Evolutionary conservation across 2,888 invertebrate genomes (phyloP).

Genomic region (Macrophya annulata): DNA sequence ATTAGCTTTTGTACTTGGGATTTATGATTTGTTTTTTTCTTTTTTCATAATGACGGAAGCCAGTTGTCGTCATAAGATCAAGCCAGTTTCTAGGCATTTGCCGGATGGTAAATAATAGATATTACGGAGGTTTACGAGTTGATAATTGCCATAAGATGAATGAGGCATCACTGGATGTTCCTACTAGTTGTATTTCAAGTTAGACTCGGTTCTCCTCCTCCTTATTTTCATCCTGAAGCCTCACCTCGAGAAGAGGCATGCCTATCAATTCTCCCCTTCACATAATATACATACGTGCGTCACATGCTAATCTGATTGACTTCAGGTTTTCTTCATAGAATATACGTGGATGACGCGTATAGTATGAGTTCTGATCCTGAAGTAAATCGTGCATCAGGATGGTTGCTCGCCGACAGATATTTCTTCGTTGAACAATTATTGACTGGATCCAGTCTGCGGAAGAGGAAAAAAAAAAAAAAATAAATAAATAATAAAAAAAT

Average conservation of each 20-base stretch:
- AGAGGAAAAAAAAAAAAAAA: not conserved
- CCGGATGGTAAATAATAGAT: slow-evolving; percentile 63
- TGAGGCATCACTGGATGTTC: slow-evolving; percentile 58
- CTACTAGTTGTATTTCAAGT: slow-evolving; percentile 54
- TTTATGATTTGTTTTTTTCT: too few relatives aligned
- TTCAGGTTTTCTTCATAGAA: slow-evolving; percentile 46
- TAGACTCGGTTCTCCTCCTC: slow-evolving; percentile 46
- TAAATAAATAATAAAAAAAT: too few relatives aligned
- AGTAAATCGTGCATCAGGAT: not conserved
- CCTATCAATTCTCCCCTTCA: slow-evolving; percentile 62
- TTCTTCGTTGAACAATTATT: not conserved
- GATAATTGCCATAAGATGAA: slow-evolving; percentile 68
- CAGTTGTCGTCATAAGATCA: slow-evolving; percentile 15
- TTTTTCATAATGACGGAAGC: not conserved
- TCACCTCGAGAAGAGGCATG: slow-evolving; percentile 59
- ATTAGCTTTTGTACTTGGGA: too few relatives aligned
- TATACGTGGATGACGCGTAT: not conserved
- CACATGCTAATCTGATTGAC: slow-evolving; percentile 63
- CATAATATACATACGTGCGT: slow-evolving; percentile 60
- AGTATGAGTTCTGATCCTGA: slow-evolving; percentile 9
- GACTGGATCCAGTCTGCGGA: not conserved
- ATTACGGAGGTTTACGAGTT: slow-evolving; percentile 67
- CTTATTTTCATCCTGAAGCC: slow-evolving; percentile 54
- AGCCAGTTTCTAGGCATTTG: not conserved
- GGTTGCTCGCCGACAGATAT: not conserved